Base-by-base conservation (phyloP, 2,113 vertebrate genomes). In the Oryzias woworae region DNA sequence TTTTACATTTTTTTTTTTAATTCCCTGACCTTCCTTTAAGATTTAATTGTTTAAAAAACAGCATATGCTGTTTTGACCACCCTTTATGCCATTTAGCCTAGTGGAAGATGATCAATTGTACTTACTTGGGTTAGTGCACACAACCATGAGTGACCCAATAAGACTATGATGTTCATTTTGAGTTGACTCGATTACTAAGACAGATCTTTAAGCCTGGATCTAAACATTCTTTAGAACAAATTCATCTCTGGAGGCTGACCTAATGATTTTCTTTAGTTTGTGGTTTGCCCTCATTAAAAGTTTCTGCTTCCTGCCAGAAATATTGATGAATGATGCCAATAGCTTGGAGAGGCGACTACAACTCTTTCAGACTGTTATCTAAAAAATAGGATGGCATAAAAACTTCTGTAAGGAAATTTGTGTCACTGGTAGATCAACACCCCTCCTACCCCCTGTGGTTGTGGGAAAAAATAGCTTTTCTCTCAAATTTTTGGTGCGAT, bases 81-180 rank as follows among this genome's bases (percentile, higher is more conserved):
- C 74, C 80, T 75, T 80, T 66, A 68, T 77, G 77, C 77, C 75
- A 82, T 75, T 74, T 49, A 60, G 75, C 64, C 57, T 62, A 81
- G 75, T 66, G 80, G 52, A 85, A 61, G 63, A 23, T 85, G 74
- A 84, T 69, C 57, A 62, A 77, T 80, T 81, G 72, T 59, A 67
- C 58, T 76, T 62, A 52, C 53, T 69, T 57, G 28, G 22, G 55
- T 76, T 72, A 59, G 67, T 55, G 52, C 73, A 67, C 52, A 31
- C 59, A 53, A 53, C 70, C 61, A 54, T 41, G 60, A 55, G 55
- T 42, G 41, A 56, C 42, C 61, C 23, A 7, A 18, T 55, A 53
- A 66, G 64, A 65, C 58, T 26, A 42, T 45, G 48, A 16, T 52
- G 72, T 73, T 73, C 36, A 36, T 36, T 36, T 36, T 36, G 26